These are phyloP conservation scores for Itoplectis maculator DNA, from an alignment of 2,888 invertebrate species.

Conservation along the genomic window DNA sequence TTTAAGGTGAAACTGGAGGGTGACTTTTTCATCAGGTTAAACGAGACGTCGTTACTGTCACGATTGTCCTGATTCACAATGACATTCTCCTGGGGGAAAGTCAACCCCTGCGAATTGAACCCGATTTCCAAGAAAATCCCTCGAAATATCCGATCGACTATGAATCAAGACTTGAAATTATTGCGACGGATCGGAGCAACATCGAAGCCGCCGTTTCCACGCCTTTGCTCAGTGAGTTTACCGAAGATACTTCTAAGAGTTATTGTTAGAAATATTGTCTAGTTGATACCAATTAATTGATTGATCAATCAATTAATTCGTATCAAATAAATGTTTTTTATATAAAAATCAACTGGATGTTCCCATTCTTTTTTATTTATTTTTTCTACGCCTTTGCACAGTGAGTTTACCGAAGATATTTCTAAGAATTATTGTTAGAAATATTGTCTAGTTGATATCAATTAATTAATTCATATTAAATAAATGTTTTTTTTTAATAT, in stretches of 20 bases:
- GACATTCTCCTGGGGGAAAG: conserved; percentile 73
- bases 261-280: background rate
- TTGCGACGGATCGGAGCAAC: conserved; percentile 50
- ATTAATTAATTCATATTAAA: background rate
- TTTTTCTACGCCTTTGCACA: too few relatives aligned
- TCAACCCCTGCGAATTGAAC: conserved; percentile 66
- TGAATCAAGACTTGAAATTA: conserved; percentile 62
- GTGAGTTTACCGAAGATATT: too few relatives aligned
- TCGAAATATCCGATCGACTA: conserved; percentile 69
- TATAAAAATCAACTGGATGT: background rate
- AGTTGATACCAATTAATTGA: background rate
- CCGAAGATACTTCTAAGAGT: background rate
- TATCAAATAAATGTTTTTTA: background rate
- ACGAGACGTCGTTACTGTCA: conserved; percentile 64
- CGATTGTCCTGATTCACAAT: conserved; percentile 72
- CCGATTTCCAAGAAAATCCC: conserved; percentile 65
- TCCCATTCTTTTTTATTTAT: background rate
- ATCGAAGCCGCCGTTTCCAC: conserved; percentile 71
- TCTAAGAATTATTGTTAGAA: too few relatives aligned
- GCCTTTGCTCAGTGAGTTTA: conserved; percentile 75
- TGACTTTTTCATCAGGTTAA: conserved; percentile 58
- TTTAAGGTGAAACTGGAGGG: background rate
- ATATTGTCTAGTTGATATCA: too few relatives aligned
- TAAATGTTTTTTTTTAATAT: background rate
- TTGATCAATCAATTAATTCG: background rate